Conservation (phyloP, 2,113 vertebrate species). For the Calyptommatus sinebrachiatus region DNA sequence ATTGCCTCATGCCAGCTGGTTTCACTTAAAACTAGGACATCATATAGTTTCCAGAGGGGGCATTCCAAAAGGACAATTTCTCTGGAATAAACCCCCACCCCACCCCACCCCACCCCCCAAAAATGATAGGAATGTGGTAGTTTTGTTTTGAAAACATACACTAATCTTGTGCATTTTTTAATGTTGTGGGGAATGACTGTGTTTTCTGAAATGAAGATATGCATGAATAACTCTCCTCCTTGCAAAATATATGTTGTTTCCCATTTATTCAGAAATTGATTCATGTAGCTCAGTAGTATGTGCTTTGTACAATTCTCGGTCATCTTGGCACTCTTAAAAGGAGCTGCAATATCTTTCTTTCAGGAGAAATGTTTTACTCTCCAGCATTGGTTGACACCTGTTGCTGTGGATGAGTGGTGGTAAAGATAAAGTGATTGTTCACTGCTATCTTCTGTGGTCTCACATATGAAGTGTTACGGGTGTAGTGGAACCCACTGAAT, state of each 20-base stretch:
- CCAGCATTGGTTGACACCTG: too few species aligned
- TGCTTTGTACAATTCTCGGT: too few species aligned
- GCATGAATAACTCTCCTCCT: neutral
- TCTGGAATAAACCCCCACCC: neutral
- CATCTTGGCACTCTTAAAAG: too few species aligned
- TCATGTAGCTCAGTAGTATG: neutral
- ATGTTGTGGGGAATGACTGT: slow-evolving; percentile 8
- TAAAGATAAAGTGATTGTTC: too few species aligned
- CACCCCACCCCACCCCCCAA: too few species aligned
- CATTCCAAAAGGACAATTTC: slow-evolving; percentile 31
- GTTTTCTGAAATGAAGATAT: neutral
- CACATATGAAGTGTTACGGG: too few species aligned
- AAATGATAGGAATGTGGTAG: slow-evolving; percentile 2
- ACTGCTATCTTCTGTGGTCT: too few species aligned
- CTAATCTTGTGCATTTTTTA: neutral
- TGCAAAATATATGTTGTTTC: neutral
- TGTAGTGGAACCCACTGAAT: too few species aligned
- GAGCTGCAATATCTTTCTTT: too few species aligned
- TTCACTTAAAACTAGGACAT: slow-evolving; percentile 33
- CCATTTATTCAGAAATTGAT: neutral
- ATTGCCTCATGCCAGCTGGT: slow-evolving; percentile 46
- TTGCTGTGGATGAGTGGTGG: too few species aligned
- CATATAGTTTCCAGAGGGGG: slow-evolving; percentile 28
- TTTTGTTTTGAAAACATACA: slow-evolving; percentile 33
- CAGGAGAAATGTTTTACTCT: too few species aligned